Conservation (phyloP, 2,113 vertebrate genomes). For the Barbus barbus region DNA sequence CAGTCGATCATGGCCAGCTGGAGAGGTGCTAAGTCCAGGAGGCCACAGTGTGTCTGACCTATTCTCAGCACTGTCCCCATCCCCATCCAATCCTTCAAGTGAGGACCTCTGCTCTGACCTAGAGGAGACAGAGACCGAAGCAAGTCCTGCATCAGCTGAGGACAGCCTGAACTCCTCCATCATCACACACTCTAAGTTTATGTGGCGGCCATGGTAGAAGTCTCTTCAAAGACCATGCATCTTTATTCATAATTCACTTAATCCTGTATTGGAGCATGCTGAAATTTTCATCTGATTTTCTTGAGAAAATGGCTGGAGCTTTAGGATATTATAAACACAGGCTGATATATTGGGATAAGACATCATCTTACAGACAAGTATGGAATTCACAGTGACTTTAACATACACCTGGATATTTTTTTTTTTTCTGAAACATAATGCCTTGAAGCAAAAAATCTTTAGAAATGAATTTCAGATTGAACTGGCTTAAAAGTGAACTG, state of each 20-base stretch:
- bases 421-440: not conserved
- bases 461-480: not conserved
- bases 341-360: not conserved
- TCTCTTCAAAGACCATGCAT: not conserved
- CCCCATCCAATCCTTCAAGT: slow-evolving; percentile 66
- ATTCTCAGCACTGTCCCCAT: slow-evolving; percentile 64
- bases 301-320: slow-evolving; percentile 5
- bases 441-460: not conserved
- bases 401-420: not conserved
- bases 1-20: slow-evolving; percentile 56
- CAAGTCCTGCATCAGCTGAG: slow-evolving; percentile 71
- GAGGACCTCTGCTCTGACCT: slow-evolving; percentile 85
- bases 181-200: slow-evolving; percentile 68
- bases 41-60: slow-evolving; percentile 48
- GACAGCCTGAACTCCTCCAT: slow-evolving; percentile 63
- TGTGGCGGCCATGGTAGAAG: slow-evolving; percentile 97
- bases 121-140: slow-evolving; percentile 83
- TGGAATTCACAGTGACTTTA: not conserved
- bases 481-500: not conserved
- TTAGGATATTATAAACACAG: not conserved
- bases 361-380: not conserved
- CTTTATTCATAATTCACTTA: not conserved
- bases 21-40: slow-evolving; percentile 48
- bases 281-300: not conserved
- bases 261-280: not conserved